These are phyloP conservation scores for Lacerta bilineata DNA, from an alignment of 2,797 vertebrate species.

Conservation along the genomic window DNA sequence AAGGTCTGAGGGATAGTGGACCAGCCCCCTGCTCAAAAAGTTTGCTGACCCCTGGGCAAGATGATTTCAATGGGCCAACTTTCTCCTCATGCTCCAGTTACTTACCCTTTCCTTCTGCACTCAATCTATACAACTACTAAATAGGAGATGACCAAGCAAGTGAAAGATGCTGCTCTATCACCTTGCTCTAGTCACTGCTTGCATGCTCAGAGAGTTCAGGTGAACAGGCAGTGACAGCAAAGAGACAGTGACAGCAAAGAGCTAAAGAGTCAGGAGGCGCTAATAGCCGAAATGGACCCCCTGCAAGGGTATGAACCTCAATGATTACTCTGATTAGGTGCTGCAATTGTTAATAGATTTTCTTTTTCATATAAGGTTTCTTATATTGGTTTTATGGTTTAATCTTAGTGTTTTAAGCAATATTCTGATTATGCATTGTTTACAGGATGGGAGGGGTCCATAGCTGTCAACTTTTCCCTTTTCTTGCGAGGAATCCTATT, in stretches of 20 bases:
- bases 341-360: not conserved
- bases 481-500: no score
- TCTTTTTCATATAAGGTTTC: not conserved
- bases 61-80: not conserved
- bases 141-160: not conserved
- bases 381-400: not conserved
- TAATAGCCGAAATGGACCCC: not conserved
- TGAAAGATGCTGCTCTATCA: not conserved
- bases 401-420: not conserved
- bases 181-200: not conserved
- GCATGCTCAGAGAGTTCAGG: not conserved
- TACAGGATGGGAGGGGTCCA: not conserved
- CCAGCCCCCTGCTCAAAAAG: no score
- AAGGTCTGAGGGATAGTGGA: no score
- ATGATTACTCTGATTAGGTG: not conserved
- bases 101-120: not conserved
- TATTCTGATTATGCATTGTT: not conserved
- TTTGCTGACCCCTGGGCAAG: not conserved
- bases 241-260: not conserved
- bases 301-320: not conserved
- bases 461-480: no score
- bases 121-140: not conserved
- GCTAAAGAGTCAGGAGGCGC: not conserved
- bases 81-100: not conserved
- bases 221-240: not conserved